phyloP scores from a whole-genome alignment of 2,888 invertebrate genomes.

The Ormyrus nitidulus region DNA sequence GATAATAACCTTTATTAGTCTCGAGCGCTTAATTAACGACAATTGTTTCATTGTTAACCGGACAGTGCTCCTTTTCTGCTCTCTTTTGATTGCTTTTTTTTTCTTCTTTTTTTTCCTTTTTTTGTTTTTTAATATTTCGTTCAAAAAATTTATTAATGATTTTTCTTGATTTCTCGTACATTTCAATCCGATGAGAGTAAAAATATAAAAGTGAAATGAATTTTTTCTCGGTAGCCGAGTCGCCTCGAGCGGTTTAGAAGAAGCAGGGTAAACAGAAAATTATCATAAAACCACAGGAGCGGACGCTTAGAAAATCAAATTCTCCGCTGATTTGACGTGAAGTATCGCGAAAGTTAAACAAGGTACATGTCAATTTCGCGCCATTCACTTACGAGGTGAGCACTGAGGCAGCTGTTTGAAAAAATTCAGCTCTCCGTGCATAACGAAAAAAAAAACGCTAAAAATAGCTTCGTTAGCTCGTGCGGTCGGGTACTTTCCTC shows the following conservation, averaged over 20 bases:
- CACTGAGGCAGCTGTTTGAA: too few species aligned
- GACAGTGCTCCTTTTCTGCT: constrained; percentile 46
- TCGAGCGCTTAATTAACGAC: constrained; percentile 48
- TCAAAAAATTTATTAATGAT: neutral
- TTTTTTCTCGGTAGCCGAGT: too few species aligned
- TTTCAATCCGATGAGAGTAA: too few species aligned
- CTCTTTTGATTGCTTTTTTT: constrained; percentile 1
- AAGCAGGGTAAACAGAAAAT: too few species aligned
- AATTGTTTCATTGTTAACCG: constrained; percentile 51
- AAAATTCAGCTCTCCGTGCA: too few species aligned
- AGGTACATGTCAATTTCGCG: neutral
- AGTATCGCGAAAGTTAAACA: neutral
- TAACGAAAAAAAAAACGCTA: constrained; percentile 8
- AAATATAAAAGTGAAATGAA: too few species aligned
- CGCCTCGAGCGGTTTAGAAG: too few species aligned
- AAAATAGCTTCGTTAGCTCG: neutral
- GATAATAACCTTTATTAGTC: constrained; percentile 49
- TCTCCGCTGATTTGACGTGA: neutral
- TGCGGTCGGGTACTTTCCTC: neutral
- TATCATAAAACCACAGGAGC: too few species aligned
- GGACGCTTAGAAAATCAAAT: too few species aligned
- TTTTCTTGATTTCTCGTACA: too few species aligned
- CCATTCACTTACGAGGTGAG: too few species aligned
- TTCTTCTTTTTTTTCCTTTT: neutral
- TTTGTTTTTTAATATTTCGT: neutral